Conservation (phyloP, 2,888 invertebrate genomes). For the Drosophila testacea region DNA sequence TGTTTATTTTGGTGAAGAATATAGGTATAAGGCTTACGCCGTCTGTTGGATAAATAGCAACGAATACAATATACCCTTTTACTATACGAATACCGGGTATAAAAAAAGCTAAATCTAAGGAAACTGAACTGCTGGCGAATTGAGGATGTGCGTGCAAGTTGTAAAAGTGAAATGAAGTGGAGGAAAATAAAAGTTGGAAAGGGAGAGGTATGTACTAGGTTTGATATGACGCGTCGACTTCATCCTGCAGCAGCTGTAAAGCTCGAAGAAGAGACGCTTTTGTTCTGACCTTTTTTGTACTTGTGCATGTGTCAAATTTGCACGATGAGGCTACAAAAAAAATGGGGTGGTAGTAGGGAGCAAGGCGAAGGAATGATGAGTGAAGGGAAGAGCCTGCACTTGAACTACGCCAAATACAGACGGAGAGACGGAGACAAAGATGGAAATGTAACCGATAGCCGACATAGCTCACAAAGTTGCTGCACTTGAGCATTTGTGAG, state of each 20-base stretch:
- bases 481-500: constrained; percentile 39
- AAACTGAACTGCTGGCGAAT: constrained; percentile 40
- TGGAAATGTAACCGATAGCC: constrained; percentile 39
- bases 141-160: constrained; percentile 60
- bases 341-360: not conserved
- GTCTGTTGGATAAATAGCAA: too few species aligned
- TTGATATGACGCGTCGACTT: constrained; percentile 5
- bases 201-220: not conserved
- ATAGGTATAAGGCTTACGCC: too few species aligned
- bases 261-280: constrained; percentile 35
- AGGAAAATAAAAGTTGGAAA: constrained; percentile 7
- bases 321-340: constrained; percentile 3
- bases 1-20: too few species aligned
- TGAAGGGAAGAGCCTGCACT: constrained; percentile 57
- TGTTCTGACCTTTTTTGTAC: constrained; percentile 67
- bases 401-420: constrained; percentile 68
- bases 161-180: constrained; percentile 73
- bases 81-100: too few species aligned
- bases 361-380: too few species aligned
- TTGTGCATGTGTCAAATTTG: constrained; percentile 83
- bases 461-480: constrained; percentile 36
- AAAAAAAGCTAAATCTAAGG: constrained; percentile 18
- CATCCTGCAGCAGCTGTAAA: constrained; percentile 26
- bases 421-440: constrained; percentile 5
- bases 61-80: too few species aligned